Base-by-base conservation (phyloP, 2,888 invertebrate species). In the Linnaemya vulpina region DNA sequence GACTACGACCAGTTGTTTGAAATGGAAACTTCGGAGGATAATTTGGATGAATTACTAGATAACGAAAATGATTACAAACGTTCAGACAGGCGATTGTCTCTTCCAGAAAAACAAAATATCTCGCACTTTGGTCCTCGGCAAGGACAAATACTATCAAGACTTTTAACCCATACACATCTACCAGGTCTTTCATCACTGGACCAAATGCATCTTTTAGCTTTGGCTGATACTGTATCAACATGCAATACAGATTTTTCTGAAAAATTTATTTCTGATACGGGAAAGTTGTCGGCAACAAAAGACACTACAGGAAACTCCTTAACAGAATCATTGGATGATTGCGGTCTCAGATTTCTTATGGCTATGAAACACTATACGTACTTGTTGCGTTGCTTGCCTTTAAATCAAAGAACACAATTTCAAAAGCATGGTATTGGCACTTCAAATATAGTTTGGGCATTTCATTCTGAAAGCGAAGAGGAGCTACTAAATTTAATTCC, bases 281-380 rank as follows among this genome's bases (percentile, higher is more conserved):
- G 95, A 1, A 95, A 95, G 89, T 94, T 93, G 15, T 94, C 95
- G 1, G 94, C 95, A 84, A 94, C 94, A 1, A 95, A 95, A 89
- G 95, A 95, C 88, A 93, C 94, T 9, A 94, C 94, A 15, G 89
- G 92, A 22, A 89, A 95, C 83, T 92, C 94, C 0, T 94, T 94
- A 40, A 94, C 95, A 11, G 97, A 97, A 90, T 96, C 96, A 0
- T 93, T 99, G 35, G 99, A 99, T 92, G 99, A 99, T 92, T 99
- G 99, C 92, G 99, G 99, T 0, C 94, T 99, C 0, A 94, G 99
- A 60, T 99, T 98, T 93, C 93, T 99, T 17, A 94, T 99, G 79
- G 98, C 99, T 0, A 98, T 99, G 97, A 97, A 99, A 89, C 99
- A 99, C 92, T 98, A 98, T 92, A 97, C 97, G 87, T 99, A 99